Evolutionary conservation across 2,888 invertebrate species (phyloP).

Genomic region (Mythimna impura): DNA sequence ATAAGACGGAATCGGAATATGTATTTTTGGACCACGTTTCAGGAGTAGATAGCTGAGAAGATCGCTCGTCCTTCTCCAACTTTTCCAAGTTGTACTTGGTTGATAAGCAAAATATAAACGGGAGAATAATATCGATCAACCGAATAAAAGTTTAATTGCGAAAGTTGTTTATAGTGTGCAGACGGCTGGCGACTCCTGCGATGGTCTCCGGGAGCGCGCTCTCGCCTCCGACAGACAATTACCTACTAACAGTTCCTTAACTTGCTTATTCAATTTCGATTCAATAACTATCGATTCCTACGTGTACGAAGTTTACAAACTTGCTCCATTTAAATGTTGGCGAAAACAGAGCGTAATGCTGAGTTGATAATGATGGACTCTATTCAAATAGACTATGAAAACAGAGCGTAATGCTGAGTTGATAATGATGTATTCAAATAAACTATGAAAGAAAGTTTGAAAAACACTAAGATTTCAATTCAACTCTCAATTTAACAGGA

Average conservation of each 20-base stretch:
- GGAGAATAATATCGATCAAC: constrained; percentile 80
- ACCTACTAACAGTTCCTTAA: constrained; percentile 70
- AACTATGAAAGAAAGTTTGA: neutral
- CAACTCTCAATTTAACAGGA: neutral
- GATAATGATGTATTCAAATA: constrained; percentile 13
- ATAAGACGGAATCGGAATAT: constrained; percentile 14
- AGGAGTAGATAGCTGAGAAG: constrained; percentile 26
- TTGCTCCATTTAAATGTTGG: constrained; percentile 42
- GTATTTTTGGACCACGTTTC: constrained; percentile 29
- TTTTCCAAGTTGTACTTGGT: constrained; percentile 68
- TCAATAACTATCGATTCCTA: constrained; percentile 62
- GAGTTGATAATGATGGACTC: constrained; percentile 12
- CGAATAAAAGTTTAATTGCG: constrained; percentile 88
- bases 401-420: constrained; percentile 19
- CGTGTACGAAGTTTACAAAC: constrained; percentile 42
- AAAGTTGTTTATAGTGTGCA: constrained; percentile 86
- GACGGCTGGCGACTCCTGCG: constrained; percentile 76
- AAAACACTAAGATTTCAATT: neutral
- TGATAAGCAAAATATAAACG: constrained; percentile 81
- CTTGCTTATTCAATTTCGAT: constrained; percentile 69
- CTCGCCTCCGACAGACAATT: constrained; percentile 68
- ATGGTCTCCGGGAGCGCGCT: constrained; percentile 61
- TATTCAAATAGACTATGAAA: constrained; percentile 17
- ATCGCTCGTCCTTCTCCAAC: constrained; percentile 61
- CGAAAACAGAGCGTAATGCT: constrained; percentile 24